Base-by-base conservation (phyloP, 2,113 vertebrate genomes). In the Gymnobelideus leadbeateri region DNA sequence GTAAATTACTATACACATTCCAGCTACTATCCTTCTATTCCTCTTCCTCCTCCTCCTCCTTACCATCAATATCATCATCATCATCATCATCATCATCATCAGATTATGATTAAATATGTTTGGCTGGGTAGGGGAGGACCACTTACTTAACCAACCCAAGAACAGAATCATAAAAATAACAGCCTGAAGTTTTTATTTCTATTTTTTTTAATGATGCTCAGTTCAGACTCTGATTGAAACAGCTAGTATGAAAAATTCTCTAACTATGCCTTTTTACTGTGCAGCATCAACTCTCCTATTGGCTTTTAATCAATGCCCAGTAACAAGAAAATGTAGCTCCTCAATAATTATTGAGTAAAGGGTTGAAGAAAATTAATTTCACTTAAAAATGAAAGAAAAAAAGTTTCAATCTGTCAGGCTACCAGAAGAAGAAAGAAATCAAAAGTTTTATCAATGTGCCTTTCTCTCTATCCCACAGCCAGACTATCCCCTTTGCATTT, bases 341-440 rank as follows among this genome's bases (percentile, higher is more conserved):
- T 96, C 90, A 89, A 89, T 89, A 91, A 94, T 6, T 51, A 16
- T 37, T 47, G 19, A n/a, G 5, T 91, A 95, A 94, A 96, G 92
- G 11, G 14, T 46, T 51, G 37, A 96, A 52, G 50, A 94, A 96
- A 91, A 95, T 97, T 95, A 94, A 97, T 97, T 96, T 97, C 77
- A 47, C 54, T 94, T 92, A 91, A 77, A 96, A 95, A 94, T 90
- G 94, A 43, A 92, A 93, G 47, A 49, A 49, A 49, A 89, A 94
- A 89, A 51, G 46, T 96, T 94, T 92, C 54, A 24, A 89, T 68
- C 61, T 3, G 49, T 1, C 11, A 68, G 46, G 25, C 57, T 90
- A 0, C 51, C 95, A 53, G 51, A 92, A 84, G 55, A 91, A 89
- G 25, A 89, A 94, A 95, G 55, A 96, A 49, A 43, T 61, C 28